A percentile compares a stretch with the other conserved stretches of the same genome.
Conservation (phyloP, 2,888 invertebrate genomes). For the Leptopilina myrica region DNA sequence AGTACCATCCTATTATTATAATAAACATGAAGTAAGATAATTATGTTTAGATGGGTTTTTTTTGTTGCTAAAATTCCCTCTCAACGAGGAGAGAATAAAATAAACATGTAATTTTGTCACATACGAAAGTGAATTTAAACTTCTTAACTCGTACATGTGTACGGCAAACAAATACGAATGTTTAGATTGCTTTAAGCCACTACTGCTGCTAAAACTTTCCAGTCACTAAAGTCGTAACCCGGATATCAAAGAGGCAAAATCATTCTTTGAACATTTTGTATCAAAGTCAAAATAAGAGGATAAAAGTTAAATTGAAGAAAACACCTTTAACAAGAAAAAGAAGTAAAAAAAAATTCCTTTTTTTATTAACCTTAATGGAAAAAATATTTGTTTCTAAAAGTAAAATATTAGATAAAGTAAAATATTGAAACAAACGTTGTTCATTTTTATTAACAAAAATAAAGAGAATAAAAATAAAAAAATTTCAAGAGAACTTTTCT, state of each 20-base stretch:
- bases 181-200: conserved; percentile 18
- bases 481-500: too few species aligned
- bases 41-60: background rate
- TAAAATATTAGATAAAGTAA: too few species aligned
- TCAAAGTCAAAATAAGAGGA: background rate
- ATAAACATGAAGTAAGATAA: background rate
- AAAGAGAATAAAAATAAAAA: too few species aligned
- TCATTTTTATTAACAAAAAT: too few species aligned
- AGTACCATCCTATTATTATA: too few species aligned
- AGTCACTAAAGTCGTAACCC: background rate
- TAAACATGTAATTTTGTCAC: conserved; percentile 1
- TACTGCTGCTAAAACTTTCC: conserved; percentile 8
- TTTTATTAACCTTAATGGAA: background rate
- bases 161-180: background rate
- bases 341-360: background rate
- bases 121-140: conserved; percentile 13
- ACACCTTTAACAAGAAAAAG: background rate
- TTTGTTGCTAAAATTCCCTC: background rate
- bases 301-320: conserved; percentile 4
- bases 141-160: conserved; percentile 15
- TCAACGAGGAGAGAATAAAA: background rate
- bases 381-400: too few species aligned
- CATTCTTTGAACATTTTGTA: conserved; percentile 9
- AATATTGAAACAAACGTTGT: too few species aligned
- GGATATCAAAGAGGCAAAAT: conserved; percentile 9